Conservation (phyloP, 2,888 invertebrate genomes). For the Melanostoma mellinum region DNA sequence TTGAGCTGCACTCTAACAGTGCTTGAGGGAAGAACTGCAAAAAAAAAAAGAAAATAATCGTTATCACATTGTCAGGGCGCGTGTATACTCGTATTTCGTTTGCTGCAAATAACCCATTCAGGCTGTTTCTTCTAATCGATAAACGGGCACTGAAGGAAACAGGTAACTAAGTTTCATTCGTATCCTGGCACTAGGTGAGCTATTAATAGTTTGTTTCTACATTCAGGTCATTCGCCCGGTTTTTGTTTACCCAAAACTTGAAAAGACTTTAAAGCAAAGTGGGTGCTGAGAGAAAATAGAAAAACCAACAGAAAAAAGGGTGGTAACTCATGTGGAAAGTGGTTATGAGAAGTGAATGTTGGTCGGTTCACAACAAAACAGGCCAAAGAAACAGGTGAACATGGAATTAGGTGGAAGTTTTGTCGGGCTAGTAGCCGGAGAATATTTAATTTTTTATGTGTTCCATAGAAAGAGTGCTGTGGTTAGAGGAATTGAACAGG, state of each 20-base stretch:
- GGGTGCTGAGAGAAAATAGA: slow-evolving; percentile 11
- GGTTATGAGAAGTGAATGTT: slow-evolving; percentile 43
- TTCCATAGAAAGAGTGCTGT: slow-evolving; percentile 14
- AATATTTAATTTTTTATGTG: slow-evolving; percentile 18
- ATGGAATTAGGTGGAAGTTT: slow-evolving; percentile 41
- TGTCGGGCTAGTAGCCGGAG: slow-evolving; percentile 28
- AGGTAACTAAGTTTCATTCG: slow-evolving; percentile 61
- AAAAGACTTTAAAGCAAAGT: slow-evolving; percentile 1
- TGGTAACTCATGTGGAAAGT: slow-evolving; percentile 66
- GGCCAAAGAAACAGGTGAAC: slow-evolving; percentile 57
- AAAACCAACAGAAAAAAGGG: slow-evolving; percentile 40
- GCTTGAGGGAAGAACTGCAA: slow-evolving; percentile 1
- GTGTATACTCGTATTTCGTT: slow-evolving; percentile 11
- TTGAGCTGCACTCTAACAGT: slow-evolving; percentile 23
- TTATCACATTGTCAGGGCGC: slow-evolving; percentile 51
- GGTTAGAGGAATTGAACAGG: slow-evolving; percentile 26
- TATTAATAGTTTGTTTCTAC: slow-evolving; percentile 60
- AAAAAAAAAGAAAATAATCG: slow-evolving; percentile 27
- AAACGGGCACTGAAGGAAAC: slow-evolving; percentile 54
- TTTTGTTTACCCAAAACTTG: slow-evolving; percentile 51
- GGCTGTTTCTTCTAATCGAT: slow-evolving; percentile 53
- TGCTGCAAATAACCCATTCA: slow-evolving; percentile 32
- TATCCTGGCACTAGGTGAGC: slow-evolving; percentile 64
- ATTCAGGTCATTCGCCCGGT: slow-evolving; percentile 64
- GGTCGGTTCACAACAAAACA: slow-evolving; percentile 23